These are phyloP conservation scores for Hololepta plana DNA, from an alignment of 2,888 invertebrate genomes.

Conservation along the genomic window DNA sequence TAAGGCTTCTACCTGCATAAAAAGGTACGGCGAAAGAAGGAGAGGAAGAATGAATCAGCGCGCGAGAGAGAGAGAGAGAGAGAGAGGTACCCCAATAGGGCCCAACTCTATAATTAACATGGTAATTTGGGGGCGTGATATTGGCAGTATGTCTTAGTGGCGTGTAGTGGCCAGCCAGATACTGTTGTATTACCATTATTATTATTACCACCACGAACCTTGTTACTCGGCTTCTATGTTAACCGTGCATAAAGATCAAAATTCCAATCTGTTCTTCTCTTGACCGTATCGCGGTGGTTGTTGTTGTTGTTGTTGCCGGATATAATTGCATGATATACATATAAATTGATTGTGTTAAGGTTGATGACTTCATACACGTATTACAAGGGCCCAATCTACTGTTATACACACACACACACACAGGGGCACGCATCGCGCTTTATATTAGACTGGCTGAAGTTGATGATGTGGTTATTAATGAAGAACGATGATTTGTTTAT, in stretches of 20 bases:
- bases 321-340: constrained; percentile 28
- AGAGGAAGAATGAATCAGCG: no score
- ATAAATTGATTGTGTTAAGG: constrained; percentile 28
- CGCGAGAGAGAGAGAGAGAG: no score
- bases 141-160: constrained; percentile 27
- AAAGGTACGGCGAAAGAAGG: no score
- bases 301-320: constrained; percentile 14
- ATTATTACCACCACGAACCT: background rate
- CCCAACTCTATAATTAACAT: constrained; percentile 28
- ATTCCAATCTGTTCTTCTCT: no score
- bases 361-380: constrained; percentile 25
- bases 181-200: constrained; percentile 10
- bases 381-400: no score
- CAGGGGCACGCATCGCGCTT: no score
- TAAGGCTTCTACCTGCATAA: no score
- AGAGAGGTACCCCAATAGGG: no score
- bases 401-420: constrained; percentile 6
- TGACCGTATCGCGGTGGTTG: constrained; percentile 13
- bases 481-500: constrained; percentile 19
- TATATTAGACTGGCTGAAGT: no score
- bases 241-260: no score
- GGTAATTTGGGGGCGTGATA: constrained; percentile 30
- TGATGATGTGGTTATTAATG: constrained; percentile 4
- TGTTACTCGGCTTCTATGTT: no score
- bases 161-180: constrained; percentile 27